Conservation (phyloP, 2,888 invertebrate genomes). For the Nemotelus nigrinus region DNA sequence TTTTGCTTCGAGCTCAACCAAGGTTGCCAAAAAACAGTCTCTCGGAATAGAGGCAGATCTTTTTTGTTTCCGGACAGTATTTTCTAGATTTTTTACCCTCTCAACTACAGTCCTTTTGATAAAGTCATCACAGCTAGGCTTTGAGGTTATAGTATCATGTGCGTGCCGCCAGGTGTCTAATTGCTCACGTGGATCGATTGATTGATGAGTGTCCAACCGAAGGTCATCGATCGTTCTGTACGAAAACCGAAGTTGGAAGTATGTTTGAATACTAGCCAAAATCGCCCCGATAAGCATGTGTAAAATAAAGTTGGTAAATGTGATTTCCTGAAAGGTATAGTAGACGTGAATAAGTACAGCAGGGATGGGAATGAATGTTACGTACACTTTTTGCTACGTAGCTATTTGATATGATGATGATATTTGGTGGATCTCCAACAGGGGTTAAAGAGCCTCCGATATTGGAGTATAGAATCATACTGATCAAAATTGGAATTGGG, state of each 20-base stretch:
- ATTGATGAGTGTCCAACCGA: constrained; percentile 76
- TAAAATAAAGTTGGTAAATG: constrained; percentile 80
- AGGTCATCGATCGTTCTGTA: constrained; percentile 77
- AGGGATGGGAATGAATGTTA: background rate
- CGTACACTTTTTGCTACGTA: constrained; percentile 63
- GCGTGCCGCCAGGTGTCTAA: constrained; percentile 86
- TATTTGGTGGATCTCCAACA: constrained; percentile 86
- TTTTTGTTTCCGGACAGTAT: constrained; percentile 69
- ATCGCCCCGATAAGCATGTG: constrained; percentile 84
- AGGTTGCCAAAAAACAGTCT: constrained; percentile 73
- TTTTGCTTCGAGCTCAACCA: constrained; percentile 72
- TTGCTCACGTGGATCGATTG: constrained; percentile 79
- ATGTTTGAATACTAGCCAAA: constrained; percentile 74
- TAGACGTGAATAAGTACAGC: background rate
- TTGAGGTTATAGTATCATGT: constrained; percentile 80
- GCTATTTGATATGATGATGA: constrained; percentile 64
- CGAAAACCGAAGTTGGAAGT: constrained; percentile 78
- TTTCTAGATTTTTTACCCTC: constrained; percentile 75
- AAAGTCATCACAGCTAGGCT: constrained; percentile 84
- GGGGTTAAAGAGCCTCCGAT: constrained; percentile 92
- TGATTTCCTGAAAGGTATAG: constrained; percentile 73
- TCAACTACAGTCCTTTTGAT: constrained; percentile 81
- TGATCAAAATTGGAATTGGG: constrained; percentile 87
- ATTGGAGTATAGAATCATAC: constrained; percentile 89
- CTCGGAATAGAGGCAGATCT: constrained; percentile 66